Base-by-base conservation (phyloP, 2,797 vertebrate species). In the Halcyon smyrnensis region DNA sequence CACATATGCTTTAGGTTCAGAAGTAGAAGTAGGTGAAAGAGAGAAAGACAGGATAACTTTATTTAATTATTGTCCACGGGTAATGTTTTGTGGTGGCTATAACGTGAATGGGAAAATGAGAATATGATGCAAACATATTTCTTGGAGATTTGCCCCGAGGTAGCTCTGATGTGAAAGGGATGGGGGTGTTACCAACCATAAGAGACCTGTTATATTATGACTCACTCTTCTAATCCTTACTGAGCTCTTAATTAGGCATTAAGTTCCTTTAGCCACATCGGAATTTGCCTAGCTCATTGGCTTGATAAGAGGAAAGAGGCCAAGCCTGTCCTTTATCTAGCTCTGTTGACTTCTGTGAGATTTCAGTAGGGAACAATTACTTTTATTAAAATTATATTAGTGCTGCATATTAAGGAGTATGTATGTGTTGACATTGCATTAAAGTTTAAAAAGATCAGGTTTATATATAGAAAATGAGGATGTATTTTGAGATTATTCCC, bases 241-340 rank as follows among this genome's bases (percentile, higher is more conserved):
- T 65, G 89, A 85, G 77, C 30, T 90, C 75, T 84, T 97, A 94
- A 96, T 16, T 91, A 48, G 63, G 34, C 50, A 77, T 94, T 82
- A 95, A 68, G 18, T 81, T 96, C 62, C 64, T 93, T 64, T 92
- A 79, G 51, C 62, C 2, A 2, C 68, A 76, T 69, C 82, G 32
- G 63, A 91, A 94, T 97, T 94, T 95, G 19, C 67, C 81, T 71
- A 84, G 48, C 28, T 96, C 94, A 59, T 75, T 97, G 90, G 20
- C 54, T 92, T 93, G 67, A 73, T 94, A 73, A 69, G 64, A 75
- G 60, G 70, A 83, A 65, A 71, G 80, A 80, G 57, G 73, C 53
- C 65, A 89, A 67, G 32, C 45, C 28, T 84, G 71, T 89, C 83
- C 63, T 77, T 75, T 63, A 25, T 0, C 6, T 62, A 71, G 48